Base-by-base conservation (phyloP, 1,140 invertebrate species). In the Drosophila grimshawi region DNA sequence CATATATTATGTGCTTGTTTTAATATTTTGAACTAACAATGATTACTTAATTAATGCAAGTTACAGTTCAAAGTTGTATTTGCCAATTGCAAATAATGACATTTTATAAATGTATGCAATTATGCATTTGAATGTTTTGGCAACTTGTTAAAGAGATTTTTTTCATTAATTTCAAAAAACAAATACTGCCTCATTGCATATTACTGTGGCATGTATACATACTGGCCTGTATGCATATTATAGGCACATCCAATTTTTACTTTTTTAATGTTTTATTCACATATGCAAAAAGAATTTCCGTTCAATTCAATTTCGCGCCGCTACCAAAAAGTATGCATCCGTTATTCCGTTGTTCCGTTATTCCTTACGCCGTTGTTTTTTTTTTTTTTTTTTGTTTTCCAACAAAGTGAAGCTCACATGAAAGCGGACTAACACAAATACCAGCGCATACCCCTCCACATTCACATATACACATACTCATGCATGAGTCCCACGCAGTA, bases 231-330 rank as follows among this genome's bases (percentile, higher is more conserved):
- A 48, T 48, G 32, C 33, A 19, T 41, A 43, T 63, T 8, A 64
- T 51, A 11, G 35, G 43, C 29, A 57, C 35, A 11, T 11, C 37
- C 19, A 62, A 46, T 37, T 74, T 57, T 35, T 70, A 30, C 52
- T 55, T 65, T 46, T 80, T 72, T 49, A 76, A 79, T 89, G 80
- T 89, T 89, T 89, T 81, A 89, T 88, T 88, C 86, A 89, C 83
- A 81, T 88, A 88, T 88, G 85, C 86, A 88, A 88, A 88, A 85
- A 90, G 71, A 76, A 81, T 89, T 85, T 88, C 80, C 80, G 78
- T 80, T 89, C 70, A 86, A 86, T 86, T 86, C 83, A 88, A 88
- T 86, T 86, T 67, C 71, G 62, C 67, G 63, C 46, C 64, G 64
- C 64, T 57, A 60, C 62, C 61, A 72, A 33, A 76, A 79, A 77